These are phyloP conservation scores for Dryococelus australis DNA, from an alignment of 2,888 invertebrate genomes.

Conservation along the genomic window DNA sequence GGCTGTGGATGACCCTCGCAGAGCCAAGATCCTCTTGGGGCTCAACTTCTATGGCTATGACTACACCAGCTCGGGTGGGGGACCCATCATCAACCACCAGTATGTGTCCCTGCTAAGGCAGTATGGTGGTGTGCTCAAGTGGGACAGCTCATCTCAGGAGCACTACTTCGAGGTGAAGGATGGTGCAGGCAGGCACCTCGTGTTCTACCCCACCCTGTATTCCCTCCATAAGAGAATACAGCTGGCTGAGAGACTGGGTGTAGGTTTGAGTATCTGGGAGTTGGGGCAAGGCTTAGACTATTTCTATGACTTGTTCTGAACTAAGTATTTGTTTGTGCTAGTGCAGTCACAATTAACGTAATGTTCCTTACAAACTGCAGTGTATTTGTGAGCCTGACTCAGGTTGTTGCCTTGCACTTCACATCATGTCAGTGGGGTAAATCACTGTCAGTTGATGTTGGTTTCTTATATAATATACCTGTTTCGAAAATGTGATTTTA, in stretches of 20 bases:
- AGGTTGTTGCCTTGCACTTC: too few relatives aligned
- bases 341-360: too few relatives aligned
- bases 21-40: constrained; percentile 84
- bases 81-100: constrained; percentile 80
- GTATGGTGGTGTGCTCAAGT: constrained; percentile 77
- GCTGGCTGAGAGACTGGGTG: constrained; percentile 78
- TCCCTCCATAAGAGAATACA: constrained; percentile 84
- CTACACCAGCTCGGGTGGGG: constrained; percentile 82
- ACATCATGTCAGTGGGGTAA: too few relatives aligned
- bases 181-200: constrained; percentile 72
- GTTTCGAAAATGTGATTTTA: too few relatives aligned
- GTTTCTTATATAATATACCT: too few relatives aligned
- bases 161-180: constrained; percentile 84
- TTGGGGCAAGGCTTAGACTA: constrained; percentile 95
- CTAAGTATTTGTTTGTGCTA: not conserved
- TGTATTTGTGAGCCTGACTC: too few relatives aligned
- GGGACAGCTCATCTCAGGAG: constrained; percentile 80
- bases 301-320: constrained; percentile 87
- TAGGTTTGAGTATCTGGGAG: constrained; percentile 93
- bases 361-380: too few relatives aligned
- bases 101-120: constrained; percentile 78
- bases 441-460: too few relatives aligned
- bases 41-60: constrained; percentile 95
- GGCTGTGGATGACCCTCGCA: constrained; percentile 66
- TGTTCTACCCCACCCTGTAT: constrained; percentile 89